phyloP scores from a whole-genome alignment of 2,113 vertebrate species.

The Calidris pugnax region DNA sequence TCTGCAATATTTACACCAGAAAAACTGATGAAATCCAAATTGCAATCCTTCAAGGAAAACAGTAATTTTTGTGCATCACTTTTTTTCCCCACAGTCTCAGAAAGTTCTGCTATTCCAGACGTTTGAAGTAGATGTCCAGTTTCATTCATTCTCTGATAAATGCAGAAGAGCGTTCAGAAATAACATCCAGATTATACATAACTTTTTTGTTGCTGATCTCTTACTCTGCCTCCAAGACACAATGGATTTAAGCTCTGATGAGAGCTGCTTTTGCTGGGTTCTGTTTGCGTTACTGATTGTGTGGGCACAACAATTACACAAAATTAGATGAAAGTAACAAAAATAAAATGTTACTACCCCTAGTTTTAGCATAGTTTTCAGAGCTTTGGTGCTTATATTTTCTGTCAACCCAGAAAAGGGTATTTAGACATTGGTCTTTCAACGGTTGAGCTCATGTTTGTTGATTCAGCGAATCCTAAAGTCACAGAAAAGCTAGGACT shows the following conservation, averaged over 20 bases:
- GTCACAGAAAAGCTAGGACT: neutral
- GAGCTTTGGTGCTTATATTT: neutral
- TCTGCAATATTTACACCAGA: neutral
- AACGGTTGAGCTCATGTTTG: rapidly evolving
- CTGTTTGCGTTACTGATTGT: neutral
- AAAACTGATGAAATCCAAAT: neutral
- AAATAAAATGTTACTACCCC: neutral
- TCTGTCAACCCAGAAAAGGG: neutral
- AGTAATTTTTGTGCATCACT: neutral
- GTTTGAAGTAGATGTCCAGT: neutral
- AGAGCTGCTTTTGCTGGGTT: neutral
- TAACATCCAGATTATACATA: too few relatives aligned
- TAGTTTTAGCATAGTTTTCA: neutral
- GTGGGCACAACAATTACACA: too few relatives aligned
- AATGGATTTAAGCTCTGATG: neutral
- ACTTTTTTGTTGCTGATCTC: neutral
- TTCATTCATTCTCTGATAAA: neutral
- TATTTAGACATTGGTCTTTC: neutral
- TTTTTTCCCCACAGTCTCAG: neutral
- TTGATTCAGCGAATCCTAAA: neutral
- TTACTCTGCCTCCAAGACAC: neutral
- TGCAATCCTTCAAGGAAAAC: neutral
- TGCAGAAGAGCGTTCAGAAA: neutral
- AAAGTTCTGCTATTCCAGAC: neutral
- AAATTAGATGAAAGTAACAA: neutral